Evolutionary conservation across 92 coral and sea anemone genomes (phyloP), one percentile per base, ranked within the genome.

Genomic region (Porites evermanni): DNA sequence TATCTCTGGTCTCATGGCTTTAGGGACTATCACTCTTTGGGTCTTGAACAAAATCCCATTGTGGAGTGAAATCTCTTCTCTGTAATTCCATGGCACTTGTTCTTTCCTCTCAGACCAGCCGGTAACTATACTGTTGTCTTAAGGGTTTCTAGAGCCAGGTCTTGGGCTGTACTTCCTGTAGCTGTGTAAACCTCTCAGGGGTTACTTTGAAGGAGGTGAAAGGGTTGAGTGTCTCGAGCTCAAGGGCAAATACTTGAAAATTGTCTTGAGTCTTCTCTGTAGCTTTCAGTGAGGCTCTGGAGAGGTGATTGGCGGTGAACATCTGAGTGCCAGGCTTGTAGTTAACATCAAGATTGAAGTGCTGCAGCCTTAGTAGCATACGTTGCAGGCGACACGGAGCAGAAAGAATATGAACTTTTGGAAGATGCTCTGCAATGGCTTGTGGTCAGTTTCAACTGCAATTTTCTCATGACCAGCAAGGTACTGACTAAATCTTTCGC

Each of bases 21-120:
- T 79, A 52, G 74, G 91, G 12, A 74, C 77, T 26, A 74, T 78
- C 75, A 86, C 93, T 64, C 87, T 20, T 59, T 74, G 85, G 53
- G 74, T 87, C 83, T 90, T 90, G 74, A 87, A 77, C 6, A 90
- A 58, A 38, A 81, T 59, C 1, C 93, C 91, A 14, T 86, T 90
- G 81, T 73, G 70, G 64, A 90, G 64, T n/a, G 90, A 38, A 53
- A 90, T 70, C 87, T 86, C 93, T 0, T 85, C 93, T 29, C 90
- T 75, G 70, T 61, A 83, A 53, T 87, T 76, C 86, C 86, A 91
- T 81, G 89, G 86, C 38, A 53, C 81, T 58, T 86, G 67, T 65
- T 81, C 88, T 71, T 84, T 80, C 50, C 54, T 90, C 87, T 90
- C 90, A 19, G 88, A 84, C 72, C 75, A 90, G 58, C 93, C 91